Evolutionary conservation across 2,113 vertebrate species (phyloP).

Genomic region (Lagenorhynchus albirostris): DNA sequence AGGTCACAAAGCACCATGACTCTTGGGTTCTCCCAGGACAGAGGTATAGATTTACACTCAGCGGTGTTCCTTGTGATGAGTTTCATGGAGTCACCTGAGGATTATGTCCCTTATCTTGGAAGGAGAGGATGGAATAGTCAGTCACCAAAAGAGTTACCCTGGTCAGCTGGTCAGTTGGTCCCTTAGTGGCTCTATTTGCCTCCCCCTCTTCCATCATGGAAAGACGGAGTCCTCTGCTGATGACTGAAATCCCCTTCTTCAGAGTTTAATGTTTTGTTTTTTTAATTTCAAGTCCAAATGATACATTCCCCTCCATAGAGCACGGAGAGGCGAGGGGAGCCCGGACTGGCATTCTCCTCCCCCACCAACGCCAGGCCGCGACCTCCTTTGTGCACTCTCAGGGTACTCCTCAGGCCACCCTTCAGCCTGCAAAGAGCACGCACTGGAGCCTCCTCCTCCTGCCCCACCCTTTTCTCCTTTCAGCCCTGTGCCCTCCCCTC

Average conservation of each 20-base stretch:
- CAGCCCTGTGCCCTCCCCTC: neutral
- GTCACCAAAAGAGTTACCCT: no score
- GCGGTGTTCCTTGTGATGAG: neutral
- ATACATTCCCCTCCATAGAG: neutral
- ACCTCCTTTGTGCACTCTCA: neutral
- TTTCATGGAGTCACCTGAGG: neutral
- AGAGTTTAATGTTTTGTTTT: neutral
- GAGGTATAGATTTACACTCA: neutral
- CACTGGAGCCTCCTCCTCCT: neutral
- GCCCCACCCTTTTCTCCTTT: neutral
- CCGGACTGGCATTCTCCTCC: neutral
- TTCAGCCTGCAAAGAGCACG: neutral
- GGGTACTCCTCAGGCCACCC: neutral
- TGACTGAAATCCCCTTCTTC: neutral
- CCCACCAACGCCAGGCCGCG: neutral
- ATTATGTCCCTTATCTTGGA: neutral
- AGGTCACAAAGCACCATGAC: neutral
- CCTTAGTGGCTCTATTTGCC: neutral
- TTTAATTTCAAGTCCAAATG: neutral
- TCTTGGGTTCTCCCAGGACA: neutral
- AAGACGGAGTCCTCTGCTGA: neutral
- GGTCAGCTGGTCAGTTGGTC: no score
- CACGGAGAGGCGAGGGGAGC: neutral
- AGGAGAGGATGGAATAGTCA: neutral
- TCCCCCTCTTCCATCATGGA: neutral